These are phyloP conservation scores for Spheniscus mendiculus DNA, from an alignment of 2,113 vertebrate species.

Conservation along the genomic window DNA sequence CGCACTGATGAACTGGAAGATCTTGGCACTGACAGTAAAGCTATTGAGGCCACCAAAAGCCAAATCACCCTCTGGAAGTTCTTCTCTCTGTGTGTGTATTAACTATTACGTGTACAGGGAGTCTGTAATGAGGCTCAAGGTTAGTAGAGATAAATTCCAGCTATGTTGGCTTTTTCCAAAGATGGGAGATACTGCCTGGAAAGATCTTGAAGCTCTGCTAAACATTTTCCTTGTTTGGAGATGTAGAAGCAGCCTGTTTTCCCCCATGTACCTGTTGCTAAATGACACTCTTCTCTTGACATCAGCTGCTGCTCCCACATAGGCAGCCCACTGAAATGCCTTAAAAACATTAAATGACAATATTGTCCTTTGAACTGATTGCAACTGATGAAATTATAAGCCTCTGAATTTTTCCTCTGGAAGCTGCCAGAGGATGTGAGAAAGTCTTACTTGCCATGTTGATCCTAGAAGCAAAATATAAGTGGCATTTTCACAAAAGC, in stretches of 20 bases:
- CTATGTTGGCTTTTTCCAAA: background rate
- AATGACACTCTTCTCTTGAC: background rate
- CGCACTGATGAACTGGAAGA: background rate
- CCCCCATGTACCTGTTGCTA: background rate
- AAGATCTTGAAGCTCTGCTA: background rate
- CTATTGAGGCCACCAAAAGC: background rate
- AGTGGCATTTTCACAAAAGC: constrained; percentile 13
- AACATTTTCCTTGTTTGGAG: background rate
- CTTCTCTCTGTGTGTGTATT: background rate
- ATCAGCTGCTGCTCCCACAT: constrained; percentile 14
- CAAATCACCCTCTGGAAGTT: background rate
- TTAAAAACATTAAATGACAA: constrained; percentile 18
- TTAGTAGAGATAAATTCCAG: background rate
- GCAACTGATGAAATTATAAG: background rate
- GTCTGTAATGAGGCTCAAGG: background rate
- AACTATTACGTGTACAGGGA: background rate
- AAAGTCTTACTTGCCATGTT: constrained; percentile 22
- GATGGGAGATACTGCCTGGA: background rate
- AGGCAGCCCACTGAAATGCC: constrained; percentile 10
- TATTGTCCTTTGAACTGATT: background rate
- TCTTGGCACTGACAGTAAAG: background rate
- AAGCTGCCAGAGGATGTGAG: constrained; percentile 28
- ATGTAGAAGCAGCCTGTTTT: background rate
- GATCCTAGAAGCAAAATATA: constrained; percentile 16
- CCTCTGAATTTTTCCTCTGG: constrained; percentile 29